Base-by-base conservation (phyloP, 2,888 invertebrate genomes). In the Cantharis lateralis region DNA sequence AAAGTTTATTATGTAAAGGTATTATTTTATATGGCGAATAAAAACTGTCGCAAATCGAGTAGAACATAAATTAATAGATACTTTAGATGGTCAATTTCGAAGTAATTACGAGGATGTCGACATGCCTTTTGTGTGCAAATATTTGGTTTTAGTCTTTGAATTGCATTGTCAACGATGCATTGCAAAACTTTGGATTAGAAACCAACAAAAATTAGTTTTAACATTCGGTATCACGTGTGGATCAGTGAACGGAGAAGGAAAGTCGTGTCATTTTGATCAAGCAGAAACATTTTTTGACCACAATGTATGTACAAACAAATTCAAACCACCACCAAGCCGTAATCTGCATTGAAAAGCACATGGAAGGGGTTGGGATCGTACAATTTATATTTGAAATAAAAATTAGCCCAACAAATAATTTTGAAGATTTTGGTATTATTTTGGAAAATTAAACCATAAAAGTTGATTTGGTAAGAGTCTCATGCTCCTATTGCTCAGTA, bases 1-100 rank as follows among this genome's bases (percentile, higher is more conserved):
- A 84, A 85, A 85, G 84, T 83, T 76, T 68, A 79, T 85, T 85
- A 85, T 83, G 83, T 85, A 86, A 85, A 82, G 75, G 79, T 80
- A 82, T 84, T 85, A 84, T 83, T 84, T 83, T 83, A 83, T 80
- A 82, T 82, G 84, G 82, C 80, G 81, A 76, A 77, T 78, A 72
- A 72, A 62, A 75, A 75, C 75, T 62, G 70, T 75, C 48, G 72
- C 20, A 72, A 73, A 71, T 68, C 71, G 69, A 77, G 62, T 77
- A 74, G 71, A 77, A 77, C 74, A 71, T 32, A 77, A 26, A 24
- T 63, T 32, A 63, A 71, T 71, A 68, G 66, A 20, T 72, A 48
- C n/a, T 48, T 48, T 48, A 48, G 48, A 48, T 48, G 48, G 48
- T 48, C 48, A 48, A 48, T 48, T 48, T 48, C n/a, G 2, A 48